Conservation (phyloP, 2,113 vertebrate species). For the Pan troglodytes region DNA sequence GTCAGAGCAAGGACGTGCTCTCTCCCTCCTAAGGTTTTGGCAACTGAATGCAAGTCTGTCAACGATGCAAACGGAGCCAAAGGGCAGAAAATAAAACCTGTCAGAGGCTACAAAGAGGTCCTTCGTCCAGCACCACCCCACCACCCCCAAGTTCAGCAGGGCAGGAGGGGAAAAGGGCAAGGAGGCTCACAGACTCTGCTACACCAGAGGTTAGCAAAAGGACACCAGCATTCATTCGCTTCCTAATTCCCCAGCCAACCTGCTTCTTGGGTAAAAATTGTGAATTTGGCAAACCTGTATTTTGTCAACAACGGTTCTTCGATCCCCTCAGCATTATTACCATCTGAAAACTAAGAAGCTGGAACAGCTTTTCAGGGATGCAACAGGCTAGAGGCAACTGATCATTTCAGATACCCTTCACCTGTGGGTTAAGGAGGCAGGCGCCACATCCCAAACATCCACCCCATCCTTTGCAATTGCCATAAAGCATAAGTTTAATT, state of each 20-base stretch:
- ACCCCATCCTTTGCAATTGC: neutral
- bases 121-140: neutral
- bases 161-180: neutral
- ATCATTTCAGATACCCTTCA: neutral
- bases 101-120: neutral
- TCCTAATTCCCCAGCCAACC: neutral
- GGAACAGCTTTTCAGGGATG: neutral
- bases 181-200: neutral
- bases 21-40: neutral
- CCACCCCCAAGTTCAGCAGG: neutral
- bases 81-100: neutral
- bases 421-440: neutral
- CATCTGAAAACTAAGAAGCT: neutral
- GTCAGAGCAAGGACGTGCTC: neutral
- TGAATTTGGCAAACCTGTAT: neutral
- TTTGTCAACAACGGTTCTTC: neutral
- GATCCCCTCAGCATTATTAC: neutral
- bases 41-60: neutral
- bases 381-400: neutral
- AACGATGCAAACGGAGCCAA: neutral
- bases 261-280: neutral
- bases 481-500: neutral
- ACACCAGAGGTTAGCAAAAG: neutral
- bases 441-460: neutral
- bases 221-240: neutral